Conservation (phyloP, 2,888 invertebrate species). For the Caprella mutica region DNA sequence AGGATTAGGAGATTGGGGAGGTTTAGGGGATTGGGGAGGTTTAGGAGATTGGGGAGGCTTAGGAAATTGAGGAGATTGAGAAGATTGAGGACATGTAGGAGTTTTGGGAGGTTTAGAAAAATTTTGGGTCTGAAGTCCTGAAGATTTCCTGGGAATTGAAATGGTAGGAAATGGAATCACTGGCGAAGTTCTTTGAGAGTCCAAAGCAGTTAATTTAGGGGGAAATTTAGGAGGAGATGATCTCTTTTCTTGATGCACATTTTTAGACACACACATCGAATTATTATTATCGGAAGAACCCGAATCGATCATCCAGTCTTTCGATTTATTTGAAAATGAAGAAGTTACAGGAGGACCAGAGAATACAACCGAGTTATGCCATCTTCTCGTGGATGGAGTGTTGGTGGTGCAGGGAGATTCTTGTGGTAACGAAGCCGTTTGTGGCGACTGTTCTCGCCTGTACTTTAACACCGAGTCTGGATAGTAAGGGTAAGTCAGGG, state of each 20-base stretch:
- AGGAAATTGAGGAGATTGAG: not conserved
- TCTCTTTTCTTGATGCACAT: no score
- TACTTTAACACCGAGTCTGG: constrained; percentile 2
- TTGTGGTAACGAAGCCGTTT: not conserved
- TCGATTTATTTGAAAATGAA: no score
- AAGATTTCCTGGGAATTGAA: no score
- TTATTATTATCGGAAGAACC: not conserved
- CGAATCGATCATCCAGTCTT: no score
- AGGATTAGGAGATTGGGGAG: not conserved
- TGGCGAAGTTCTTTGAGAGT: constrained; percentile 1
- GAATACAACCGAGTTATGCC: not conserved
- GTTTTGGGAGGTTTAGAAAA: not conserved
- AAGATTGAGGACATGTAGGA: not conserved
- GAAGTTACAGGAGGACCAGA: not conserved
- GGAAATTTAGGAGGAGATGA: constrained; percentile 3
- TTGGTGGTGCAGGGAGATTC: not conserved
- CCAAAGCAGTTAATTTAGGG: not conserved
- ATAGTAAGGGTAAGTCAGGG: constrained; percentile 5
- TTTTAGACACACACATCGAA: not conserved
- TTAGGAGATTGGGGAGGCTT: not conserved
- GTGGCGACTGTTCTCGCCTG: not conserved
- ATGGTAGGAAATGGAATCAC: not conserved
- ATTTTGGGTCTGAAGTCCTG: not conserved
- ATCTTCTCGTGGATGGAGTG: not conserved
- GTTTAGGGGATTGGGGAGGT: not conserved